A percentile compares a stretch with the other conserved stretches of the same genome.
phyloP scores from a whole-genome alignment of 2,797 vertebrate species.

The Myripristis murdjan region DNA sequence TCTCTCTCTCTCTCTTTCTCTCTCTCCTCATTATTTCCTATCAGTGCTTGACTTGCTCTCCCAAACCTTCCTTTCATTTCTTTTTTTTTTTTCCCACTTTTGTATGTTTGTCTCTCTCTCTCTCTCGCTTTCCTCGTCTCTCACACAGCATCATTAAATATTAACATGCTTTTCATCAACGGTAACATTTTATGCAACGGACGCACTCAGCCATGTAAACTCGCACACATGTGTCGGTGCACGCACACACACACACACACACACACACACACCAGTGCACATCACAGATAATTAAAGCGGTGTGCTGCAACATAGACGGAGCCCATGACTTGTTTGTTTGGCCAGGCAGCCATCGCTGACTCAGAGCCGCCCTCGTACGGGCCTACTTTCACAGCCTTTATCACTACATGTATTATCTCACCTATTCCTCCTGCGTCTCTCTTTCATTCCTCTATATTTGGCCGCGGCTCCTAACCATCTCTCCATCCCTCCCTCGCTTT shows the following conservation, averaged over 20 bases:
- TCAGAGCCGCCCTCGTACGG: conserved; percentile 66
- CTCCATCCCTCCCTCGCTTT: conserved; percentile 55
- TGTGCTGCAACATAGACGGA: conserved; percentile 31
- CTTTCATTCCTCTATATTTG: conserved; percentile 63
- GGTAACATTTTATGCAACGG: conserved; percentile 57
- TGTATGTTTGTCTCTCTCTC: conserved; percentile 20
- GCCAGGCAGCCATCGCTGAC: conserved; percentile 55
- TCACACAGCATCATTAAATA: conserved; percentile 60
- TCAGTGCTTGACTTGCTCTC: conserved; percentile 6
- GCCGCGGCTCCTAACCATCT: conserved; percentile 53
- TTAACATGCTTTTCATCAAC: conserved; percentile 69
- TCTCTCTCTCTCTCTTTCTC: conserved; percentile 34
- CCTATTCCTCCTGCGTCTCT: conserved; percentile 38
- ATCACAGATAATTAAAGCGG: conserved; percentile 58
- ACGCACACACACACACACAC: no score
- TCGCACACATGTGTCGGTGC: conserved; percentile 34
- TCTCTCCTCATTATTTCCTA: background rate
- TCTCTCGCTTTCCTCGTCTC: background rate
- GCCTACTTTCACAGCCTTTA: conserved; percentile 53
- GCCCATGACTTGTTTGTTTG: conserved; percentile 46
- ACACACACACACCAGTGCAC: conserved; percentile 34
- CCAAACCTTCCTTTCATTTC: conserved; percentile 2
- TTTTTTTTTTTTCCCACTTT: conserved; percentile 11
- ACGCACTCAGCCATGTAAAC: conserved; percentile 34
- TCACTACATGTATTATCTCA: conserved; percentile 59